These are phyloP conservation scores for Drosophila guanche DNA, from an alignment of 1,140 invertebrate genomes.

Conservation along the genomic window DNA sequence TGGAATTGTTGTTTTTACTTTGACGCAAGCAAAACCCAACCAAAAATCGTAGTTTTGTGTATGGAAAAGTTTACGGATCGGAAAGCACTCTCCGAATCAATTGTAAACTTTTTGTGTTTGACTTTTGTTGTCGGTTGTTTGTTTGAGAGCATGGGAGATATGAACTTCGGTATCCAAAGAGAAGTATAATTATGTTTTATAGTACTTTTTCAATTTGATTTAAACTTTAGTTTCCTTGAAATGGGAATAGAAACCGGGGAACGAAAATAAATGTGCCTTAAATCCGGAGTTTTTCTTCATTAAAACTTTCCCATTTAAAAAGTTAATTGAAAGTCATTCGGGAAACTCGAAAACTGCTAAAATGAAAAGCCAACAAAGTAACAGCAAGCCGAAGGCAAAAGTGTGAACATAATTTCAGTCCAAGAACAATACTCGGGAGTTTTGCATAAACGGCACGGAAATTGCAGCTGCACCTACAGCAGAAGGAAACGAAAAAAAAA, in stretches of 20 bases:
- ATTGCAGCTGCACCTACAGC: conserved; percentile 51
- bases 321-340: conserved; percentile 44
- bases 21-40: conserved; percentile 1
- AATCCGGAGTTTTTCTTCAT: conserved; percentile 26
- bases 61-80: conserved; percentile 34
- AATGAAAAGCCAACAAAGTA: conserved; percentile 7
- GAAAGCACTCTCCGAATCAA: conserved; percentile 46
- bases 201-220: conserved; percentile 31
- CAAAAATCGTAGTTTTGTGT: conserved; percentile 37
- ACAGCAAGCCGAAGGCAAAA: conserved; percentile 17
- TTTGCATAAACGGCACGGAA: conserved; percentile 55
- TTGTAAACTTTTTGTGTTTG: conserved; percentile 46
- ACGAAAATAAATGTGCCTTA: conserved; percentile 4
- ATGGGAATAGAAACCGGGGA: conserved; percentile 3
- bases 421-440: conserved; percentile 33
- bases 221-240: conserved; percentile 12
- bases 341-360: conserved; percentile 3
- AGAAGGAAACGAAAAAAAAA: conserved; percentile 1
- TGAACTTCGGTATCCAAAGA: conserved; percentile 26
- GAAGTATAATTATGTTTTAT: conserved; percentile 19
- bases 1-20: conserved; percentile 24
- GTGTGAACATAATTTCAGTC: conserved; percentile 41
- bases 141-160: neutral
- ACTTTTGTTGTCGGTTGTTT: conserved; percentile 6
- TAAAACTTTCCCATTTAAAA: conserved; percentile 30